A percentile compares a stretch with the other conserved stretches of the same genome.
Conservation (phyloP, 1,140 invertebrate genomes). For the Drosophila sucinea region DNA sequence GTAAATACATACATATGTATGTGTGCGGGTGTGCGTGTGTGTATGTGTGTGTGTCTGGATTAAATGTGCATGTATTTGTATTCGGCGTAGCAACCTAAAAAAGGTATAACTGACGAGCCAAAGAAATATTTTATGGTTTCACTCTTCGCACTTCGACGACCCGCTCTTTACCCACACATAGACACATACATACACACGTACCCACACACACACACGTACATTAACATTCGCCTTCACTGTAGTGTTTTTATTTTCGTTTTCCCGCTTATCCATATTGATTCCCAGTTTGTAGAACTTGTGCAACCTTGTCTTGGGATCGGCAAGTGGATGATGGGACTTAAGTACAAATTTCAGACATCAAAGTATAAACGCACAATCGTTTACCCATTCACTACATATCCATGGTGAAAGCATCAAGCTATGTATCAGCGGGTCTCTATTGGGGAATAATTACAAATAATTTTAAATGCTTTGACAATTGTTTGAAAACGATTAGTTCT, state of each 20-base stretch:
- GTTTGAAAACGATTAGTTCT: no score
- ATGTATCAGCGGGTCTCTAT: no score
- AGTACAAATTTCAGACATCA: conserved; percentile 1
- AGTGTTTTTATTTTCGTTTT: conserved; percentile 4
- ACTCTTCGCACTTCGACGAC: conserved; percentile 47
- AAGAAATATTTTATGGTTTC: conserved; percentile 68
- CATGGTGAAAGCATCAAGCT: no score
- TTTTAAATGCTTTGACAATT: no score
- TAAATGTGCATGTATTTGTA: conserved; percentile 46
- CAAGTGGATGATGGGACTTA: conserved; percentile 4
- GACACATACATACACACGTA: background rate
- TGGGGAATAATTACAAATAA: no score
- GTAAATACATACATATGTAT: conserved; percentile 29
- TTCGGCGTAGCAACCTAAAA: conserved; percentile 29
- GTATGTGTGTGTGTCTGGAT: conserved; percentile 10
- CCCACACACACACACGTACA: background rate
- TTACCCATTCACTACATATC: no score
- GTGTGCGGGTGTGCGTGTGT: background rate
- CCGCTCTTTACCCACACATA: background rate
- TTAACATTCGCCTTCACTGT: background rate
- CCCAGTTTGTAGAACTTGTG: conserved; percentile 39
- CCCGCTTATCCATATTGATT: conserved; percentile 53
- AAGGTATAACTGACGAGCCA: conserved; percentile 55
- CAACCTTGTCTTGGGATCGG: conserved; percentile 12
- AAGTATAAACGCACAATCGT: background rate